Base-by-base conservation (phyloP, 1,140 invertebrate species). In the Drosophila obscura region DNA sequence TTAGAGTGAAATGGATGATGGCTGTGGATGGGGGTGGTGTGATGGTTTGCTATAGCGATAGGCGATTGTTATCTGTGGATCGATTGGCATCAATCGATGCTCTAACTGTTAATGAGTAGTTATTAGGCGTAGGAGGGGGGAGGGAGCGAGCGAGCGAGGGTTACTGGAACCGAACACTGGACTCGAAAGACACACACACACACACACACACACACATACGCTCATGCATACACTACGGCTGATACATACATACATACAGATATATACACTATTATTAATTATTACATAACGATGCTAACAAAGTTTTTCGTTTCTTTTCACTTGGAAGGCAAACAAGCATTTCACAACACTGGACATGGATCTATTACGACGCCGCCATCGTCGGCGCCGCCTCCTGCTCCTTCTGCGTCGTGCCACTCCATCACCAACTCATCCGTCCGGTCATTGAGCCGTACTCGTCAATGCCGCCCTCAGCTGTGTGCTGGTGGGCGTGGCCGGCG, bases 401-500 rank as follows among this genome's bases (percentile, higher is more conserved):
- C 43, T 60, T 61, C 51, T 77, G 60, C 28, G 46, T 60, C 62
- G 4, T 75, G 65, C 15, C 53, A 56, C 19, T 69, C 64, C 51
- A 68, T 65, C 55, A 77, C 76, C 63, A 67, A 4, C 35, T 39
- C 68, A 26, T 71, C 65, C 61, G 63, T 78, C 87, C 22, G 88
- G 72, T 22, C 62, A 73, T 61, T 78, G 72, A 39, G 91, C 62
- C 41, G 90, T 83, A 43, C 63, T 67, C 2, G 76, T 72, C 28
- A 91, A 49, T 5, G 69, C 82, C 3, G 68, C 64, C 2, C 67
- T 71, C 39, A 87, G 44, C 44, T 87, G 61, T 4, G 46, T 64
- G 5, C 66, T 26, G 2, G 65, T 52, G 13, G 48, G 8, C 6
- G 39, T 13, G 13, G 57, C 45, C 16, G 56, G 7, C 15, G 60